These are phyloP conservation scores for Coreoperca whiteheadi DNA, from an alignment of 2,113 vertebrate genomes.

Conservation along the genomic window DNA sequence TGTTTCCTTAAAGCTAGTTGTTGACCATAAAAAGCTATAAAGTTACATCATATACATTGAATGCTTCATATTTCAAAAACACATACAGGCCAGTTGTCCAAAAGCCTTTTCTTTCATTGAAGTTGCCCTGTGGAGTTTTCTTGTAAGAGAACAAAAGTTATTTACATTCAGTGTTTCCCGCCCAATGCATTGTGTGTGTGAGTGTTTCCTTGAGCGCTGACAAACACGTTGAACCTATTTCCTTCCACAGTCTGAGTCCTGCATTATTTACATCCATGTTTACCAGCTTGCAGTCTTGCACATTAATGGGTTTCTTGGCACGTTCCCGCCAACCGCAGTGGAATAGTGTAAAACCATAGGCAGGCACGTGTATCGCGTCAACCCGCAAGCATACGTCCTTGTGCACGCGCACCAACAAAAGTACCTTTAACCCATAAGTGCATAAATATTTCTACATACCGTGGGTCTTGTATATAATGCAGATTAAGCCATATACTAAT, in stretches of 20 bases:
- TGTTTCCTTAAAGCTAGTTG: background rate
- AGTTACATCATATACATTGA: background rate
- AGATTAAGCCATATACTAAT: too few relatives aligned
- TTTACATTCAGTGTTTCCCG: background rate
- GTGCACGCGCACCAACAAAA: too few relatives aligned
- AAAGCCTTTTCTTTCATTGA: background rate
- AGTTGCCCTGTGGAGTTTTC: background rate
- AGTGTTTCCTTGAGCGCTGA: too few relatives aligned
- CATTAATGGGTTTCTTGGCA: background rate
- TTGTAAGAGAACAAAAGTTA: background rate
- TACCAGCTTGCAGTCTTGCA: background rate
- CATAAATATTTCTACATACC: too few relatives aligned
- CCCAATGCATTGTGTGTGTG: background rate
- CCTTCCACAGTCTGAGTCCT: background rate
- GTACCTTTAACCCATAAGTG: too few relatives aligned
- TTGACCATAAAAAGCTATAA: background rate
- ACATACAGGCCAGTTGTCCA: background rate
- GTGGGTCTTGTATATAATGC: too few relatives aligned
- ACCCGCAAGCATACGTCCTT: too few relatives aligned
- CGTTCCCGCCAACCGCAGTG: background rate
- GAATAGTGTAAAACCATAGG: too few relatives aligned
- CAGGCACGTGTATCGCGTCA: too few relatives aligned
- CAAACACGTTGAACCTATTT: background rate
- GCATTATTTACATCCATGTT: background rate
- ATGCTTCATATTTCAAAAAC: background rate